A percentile compares a stretch with the other conserved stretches of the same genome.
Conservation (phyloP, 2,888 invertebrate genomes). For the Itoplectis maculator region DNA sequence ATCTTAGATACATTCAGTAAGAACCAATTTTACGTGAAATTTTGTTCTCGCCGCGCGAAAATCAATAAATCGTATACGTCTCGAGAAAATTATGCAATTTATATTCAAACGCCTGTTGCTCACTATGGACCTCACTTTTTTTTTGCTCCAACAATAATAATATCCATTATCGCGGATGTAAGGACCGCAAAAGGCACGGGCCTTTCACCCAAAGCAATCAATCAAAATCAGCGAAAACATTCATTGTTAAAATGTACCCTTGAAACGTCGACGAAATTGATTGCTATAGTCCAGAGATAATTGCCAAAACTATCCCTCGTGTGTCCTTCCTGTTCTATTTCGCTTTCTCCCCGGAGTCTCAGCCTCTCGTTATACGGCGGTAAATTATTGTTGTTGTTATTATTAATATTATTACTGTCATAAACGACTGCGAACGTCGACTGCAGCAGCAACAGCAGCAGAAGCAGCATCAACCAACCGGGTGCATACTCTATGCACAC, state of each 20-base stretch:
- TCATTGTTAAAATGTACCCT: neutral
- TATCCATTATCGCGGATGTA: neutral
- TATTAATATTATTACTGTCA: slow-evolving; percentile 50
- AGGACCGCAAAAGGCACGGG: neutral
- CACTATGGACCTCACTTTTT: neutral
- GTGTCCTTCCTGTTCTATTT: slow-evolving; percentile 21
- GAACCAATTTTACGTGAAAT: neutral
- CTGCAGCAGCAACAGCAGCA: slow-evolving; percentile 28
- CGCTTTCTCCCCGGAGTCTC: neutral
- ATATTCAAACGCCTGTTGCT: neutral
- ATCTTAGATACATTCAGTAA: too few relatives aligned
- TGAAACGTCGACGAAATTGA: neutral
- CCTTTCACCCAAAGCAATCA: slow-evolving; percentile 10
- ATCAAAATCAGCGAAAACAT: slow-evolving; percentile 22
- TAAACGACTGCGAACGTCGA: slow-evolving; percentile 43
- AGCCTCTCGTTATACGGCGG: slow-evolving; percentile 33
- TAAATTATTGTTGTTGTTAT: slow-evolving; percentile 39
- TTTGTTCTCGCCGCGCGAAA: neutral
- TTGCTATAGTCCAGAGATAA: neutral
- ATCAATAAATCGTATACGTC: neutral
- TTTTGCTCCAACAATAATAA: neutral
- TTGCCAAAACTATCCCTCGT: slow-evolving; percentile 2
- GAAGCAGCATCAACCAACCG: slow-evolving; percentile 62
- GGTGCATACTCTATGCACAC: slow-evolving; percentile 60
- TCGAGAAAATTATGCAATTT: neutral